phyloP scores from a whole-genome alignment of 2,797 vertebrate species.

The Girardinus metallicus region DNA sequence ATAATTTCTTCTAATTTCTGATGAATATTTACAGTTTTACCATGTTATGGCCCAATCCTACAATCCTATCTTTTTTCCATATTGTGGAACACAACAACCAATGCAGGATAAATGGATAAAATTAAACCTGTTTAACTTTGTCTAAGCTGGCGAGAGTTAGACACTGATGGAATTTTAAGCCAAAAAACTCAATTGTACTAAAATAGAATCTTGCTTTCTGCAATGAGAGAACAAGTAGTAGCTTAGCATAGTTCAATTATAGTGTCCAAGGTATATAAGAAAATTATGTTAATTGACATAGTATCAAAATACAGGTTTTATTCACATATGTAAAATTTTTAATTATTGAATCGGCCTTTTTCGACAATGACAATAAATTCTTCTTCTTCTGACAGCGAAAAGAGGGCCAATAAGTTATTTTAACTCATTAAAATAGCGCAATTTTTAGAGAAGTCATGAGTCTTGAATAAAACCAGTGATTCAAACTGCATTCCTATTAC shows the following conservation, averaged over 20 bases:
- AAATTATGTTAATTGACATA: not conserved
- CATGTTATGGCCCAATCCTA: not conserved
- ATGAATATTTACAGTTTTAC: not conserved
- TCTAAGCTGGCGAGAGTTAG: not conserved
- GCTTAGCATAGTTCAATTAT: not conserved
- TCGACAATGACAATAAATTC: too few species aligned
- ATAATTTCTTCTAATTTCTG: too few species aligned
- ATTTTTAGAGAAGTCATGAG: too few species aligned
- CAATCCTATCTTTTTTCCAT: not conserved
- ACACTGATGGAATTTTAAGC: not conserved
- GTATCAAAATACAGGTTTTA: not conserved
- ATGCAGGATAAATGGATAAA: not conserved
- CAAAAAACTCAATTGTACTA: not conserved
- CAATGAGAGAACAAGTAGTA: not conserved
- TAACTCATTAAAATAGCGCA: not conserved
- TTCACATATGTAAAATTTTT: not conserved
- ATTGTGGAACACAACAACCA: not conserved
- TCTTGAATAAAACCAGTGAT: not conserved
- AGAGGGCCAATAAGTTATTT: not conserved
- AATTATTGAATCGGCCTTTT: not conserved
- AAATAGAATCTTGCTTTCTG: not conserved
- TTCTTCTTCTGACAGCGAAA: not conserved
- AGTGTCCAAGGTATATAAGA: not conserved
- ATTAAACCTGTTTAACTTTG: not conserved
- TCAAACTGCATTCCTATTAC: too few species aligned